Conservation (phyloP, 2,797 vertebrate genomes). For the Sebastes hopkinsi region DNA sequence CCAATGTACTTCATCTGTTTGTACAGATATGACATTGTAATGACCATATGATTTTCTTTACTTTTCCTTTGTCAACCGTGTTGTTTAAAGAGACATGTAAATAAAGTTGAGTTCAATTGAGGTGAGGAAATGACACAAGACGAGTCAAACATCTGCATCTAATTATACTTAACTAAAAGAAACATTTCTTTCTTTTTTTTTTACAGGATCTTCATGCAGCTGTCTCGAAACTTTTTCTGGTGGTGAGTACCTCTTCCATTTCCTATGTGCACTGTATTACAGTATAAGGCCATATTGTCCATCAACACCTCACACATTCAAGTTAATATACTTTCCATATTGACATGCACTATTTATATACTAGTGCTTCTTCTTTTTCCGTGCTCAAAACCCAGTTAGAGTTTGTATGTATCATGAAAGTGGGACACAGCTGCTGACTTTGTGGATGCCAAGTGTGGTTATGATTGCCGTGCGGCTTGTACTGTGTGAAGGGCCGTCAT, state of each 20-base stretch:
- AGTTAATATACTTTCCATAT: not conserved
- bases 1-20: not conserved
- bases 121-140: not conserved
- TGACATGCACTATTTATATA: not conserved
- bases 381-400: slow-evolving; percentile 18
- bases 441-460: slow-evolving; percentile 1
- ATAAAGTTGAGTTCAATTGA: not conserved
- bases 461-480: not conserved
- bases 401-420: slow-evolving; percentile 8
- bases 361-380: not conserved
- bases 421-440: slow-evolving; percentile 39
- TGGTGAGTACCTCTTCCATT: not conserved
- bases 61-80: not conserved
- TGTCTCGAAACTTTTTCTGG: not conserved
- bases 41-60: not conserved
- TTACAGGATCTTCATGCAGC: not conserved
- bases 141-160: not conserved
- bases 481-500: not conserved
- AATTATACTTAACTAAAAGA: not conserved
- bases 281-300: not conserved
- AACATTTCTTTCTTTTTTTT: not conserved
- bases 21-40: not conserved
- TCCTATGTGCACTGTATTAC: not conserved
- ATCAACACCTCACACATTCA: not conserved
- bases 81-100: not conserved